Percentiles rank a stretch among this genome's conserved stretches.
phyloP scores from a whole-genome alignment of 2,113 vertebrate genomes.

The Sardina pilchardus region DNA sequence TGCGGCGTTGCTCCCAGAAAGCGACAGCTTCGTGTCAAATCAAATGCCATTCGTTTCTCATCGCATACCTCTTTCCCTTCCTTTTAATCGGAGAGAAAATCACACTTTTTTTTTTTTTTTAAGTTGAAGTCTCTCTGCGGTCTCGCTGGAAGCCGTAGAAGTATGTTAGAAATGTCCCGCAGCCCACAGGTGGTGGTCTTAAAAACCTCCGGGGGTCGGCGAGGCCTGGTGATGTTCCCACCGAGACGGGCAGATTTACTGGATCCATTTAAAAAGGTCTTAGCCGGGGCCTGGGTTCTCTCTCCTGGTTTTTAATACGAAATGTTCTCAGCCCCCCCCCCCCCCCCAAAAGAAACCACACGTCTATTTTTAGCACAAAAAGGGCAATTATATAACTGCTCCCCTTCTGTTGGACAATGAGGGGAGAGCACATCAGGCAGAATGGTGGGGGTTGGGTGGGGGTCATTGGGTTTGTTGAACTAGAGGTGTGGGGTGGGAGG shows the following conservation, averaged over 20 bases:
- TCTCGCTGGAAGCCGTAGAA: not conserved
- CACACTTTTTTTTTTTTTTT: not conserved
- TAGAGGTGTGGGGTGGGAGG: not conserved
- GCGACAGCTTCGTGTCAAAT: not conserved
- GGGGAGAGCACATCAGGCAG: constrained; percentile 53
- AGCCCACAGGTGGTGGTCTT: not conserved
- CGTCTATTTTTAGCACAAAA: constrained; percentile 58
- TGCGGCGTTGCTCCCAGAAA: not conserved
- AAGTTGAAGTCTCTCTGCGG: not conserved
- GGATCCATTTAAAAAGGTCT: constrained; percentile 32
- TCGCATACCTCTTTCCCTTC: not conserved
- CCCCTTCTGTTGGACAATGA: constrained; percentile 45
- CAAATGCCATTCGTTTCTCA: not conserved
- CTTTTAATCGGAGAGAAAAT: not conserved
- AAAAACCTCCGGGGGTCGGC: not conserved
- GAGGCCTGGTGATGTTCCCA: constrained; percentile 1
- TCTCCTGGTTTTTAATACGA: constrained; percentile 39
- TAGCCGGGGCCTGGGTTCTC: constrained; percentile 43
- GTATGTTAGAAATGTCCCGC: not conserved
- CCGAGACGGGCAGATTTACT: constrained; percentile 46
- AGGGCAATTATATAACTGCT: constrained; percentile 60
- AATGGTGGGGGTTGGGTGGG: not conserved
- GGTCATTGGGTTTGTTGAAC: not conserved
- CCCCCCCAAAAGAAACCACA: constrained; percentile 21
- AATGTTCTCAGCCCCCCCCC: constrained; percentile 53